Percentiles rank a stretch among this genome's conserved stretches.
phyloP scores from a whole-genome alignment of 2,888 invertebrate species.

The Gerris lacustris region DNA sequence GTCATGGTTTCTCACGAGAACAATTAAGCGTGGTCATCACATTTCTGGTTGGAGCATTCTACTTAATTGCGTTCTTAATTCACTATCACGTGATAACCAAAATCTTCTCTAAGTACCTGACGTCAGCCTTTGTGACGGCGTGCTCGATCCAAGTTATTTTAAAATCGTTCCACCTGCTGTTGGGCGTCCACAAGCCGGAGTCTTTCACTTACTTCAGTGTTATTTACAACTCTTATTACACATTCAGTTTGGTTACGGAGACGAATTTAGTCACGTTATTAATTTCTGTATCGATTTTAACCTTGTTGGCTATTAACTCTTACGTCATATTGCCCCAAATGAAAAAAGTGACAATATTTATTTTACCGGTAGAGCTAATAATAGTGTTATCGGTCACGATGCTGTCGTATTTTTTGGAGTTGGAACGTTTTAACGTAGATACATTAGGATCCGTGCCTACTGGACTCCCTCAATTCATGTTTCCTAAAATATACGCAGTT shows the following conservation, averaged over 20 bases:
- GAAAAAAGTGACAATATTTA: neutral
- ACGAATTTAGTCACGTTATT: neutral
- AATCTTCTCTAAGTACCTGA: neutral
- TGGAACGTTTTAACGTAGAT: neutral
- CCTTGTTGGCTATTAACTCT: neutral
- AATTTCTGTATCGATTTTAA: neutral
- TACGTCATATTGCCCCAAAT: neutral
- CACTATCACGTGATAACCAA: neutral
- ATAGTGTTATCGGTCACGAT: neutral
- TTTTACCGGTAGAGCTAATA: neutral
- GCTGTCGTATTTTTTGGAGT: neutral
- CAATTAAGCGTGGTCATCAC: neutral
- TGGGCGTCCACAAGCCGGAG: neutral
- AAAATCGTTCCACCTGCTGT: neutral
- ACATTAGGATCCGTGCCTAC: neutral
- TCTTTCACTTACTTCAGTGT: neutral
- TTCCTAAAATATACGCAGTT: neutral
- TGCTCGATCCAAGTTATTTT: neutral
- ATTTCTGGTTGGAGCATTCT: neutral
- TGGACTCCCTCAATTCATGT: neutral
- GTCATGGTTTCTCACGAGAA: neutral
- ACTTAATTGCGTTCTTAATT: neutral
- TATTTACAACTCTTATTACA: neutral
- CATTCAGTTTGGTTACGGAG: neutral
- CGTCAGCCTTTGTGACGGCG: neutral